These are phyloP conservation scores for Parauchenoglanis punctatus DNA, from an alignment of 2,797 vertebrate genomes.

Conservation along the genomic window DNA sequence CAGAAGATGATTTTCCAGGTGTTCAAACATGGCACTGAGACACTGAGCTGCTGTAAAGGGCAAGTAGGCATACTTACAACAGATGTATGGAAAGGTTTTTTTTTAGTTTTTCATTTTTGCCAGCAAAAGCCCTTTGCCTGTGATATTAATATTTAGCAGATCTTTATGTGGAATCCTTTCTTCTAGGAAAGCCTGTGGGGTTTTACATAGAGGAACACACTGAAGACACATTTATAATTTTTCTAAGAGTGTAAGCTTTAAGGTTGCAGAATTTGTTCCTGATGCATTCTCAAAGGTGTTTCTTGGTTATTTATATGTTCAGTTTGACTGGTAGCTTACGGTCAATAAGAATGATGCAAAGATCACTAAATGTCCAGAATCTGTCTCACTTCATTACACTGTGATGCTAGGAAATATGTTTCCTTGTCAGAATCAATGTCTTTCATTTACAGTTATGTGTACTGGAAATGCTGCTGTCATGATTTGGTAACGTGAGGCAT, in stretches of 20 bases:
- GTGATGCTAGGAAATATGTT: background rate
- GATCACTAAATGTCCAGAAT: background rate
- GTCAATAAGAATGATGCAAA: background rate
- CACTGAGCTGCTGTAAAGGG: background rate
- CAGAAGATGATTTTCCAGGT: background rate
- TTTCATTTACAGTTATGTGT: background rate
- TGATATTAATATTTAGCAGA: background rate
- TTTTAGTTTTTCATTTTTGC: background rate
- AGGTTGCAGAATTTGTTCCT: background rate
- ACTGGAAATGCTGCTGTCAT: background rate
- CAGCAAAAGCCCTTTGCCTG: background rate
- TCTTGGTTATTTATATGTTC: background rate
- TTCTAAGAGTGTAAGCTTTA: background rate
- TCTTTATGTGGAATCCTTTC: background rate
- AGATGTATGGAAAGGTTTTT: background rate
- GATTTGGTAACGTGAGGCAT: background rate
- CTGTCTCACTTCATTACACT: conserved; percentile 3
- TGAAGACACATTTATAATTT: background rate
- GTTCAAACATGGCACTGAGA: background rate
- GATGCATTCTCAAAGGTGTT: background rate
- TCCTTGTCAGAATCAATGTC: conserved; percentile 3
- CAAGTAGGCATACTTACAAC: background rate
- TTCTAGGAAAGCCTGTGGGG: background rate
- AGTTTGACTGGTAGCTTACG: background rate
- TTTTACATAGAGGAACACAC: background rate